Conservation (phyloP, 2,797 vertebrate species). For the Gymnopithys bicolor region DNA sequence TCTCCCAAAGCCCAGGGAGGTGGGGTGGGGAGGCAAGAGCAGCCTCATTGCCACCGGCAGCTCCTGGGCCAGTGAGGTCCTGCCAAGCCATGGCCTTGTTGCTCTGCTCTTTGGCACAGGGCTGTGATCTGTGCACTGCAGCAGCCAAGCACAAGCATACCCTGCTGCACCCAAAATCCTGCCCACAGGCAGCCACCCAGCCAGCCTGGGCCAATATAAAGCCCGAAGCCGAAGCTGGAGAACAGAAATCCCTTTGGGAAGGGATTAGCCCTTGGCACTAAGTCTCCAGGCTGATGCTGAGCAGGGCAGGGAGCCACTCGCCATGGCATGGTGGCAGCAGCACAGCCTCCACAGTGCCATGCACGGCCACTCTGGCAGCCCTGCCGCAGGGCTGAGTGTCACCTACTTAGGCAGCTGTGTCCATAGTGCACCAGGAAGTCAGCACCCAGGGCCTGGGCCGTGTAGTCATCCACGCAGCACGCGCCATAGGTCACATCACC, state of each 20-base stretch:
- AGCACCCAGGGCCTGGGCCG: constrained; percentile 90
- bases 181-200: neutral
- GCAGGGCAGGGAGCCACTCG: fast-evolving
- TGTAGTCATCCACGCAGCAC: constrained; percentile 97
- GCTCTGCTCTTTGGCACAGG: neutral
- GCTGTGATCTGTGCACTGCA: fast-evolving
- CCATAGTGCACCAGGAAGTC: constrained; percentile 99
- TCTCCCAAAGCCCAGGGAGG: neutral
- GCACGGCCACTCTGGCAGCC: neutral
- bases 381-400: fast-evolving
- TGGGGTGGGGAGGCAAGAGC: fast-evolving
- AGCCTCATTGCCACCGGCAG: fast-evolving
- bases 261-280: neutral
- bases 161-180: neutral
- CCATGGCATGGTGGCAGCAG: fast-evolving
- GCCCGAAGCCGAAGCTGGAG: neutral
- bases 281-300: fast-evolving
- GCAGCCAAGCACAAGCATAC: fast-evolving
- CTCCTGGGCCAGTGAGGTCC: neutral
- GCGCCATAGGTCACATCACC: constrained; percentile 97
- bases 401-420: constrained; percentile 93
- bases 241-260: constrained; percentile 9
- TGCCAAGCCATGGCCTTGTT: neutral
- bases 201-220: neutral
- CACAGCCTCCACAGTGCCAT: neutral